Evolutionary conservation across 1,140 invertebrate genomes (phyloP).

Genomic region (Cherax quadricarinatus): DNA sequence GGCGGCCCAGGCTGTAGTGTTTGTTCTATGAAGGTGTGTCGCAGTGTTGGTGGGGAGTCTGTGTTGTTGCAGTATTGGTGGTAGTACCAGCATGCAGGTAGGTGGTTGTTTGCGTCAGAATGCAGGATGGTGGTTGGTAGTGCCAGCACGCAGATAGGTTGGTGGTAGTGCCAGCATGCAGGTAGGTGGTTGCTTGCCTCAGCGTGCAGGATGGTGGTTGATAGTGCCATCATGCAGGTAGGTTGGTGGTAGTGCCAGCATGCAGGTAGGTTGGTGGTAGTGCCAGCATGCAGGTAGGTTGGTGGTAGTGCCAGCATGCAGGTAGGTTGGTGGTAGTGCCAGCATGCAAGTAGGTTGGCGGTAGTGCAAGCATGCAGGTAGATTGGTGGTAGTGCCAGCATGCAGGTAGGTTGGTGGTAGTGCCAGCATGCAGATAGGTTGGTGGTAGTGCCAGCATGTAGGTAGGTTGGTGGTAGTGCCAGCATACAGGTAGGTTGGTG

Average conservation of each 20-base stretch:
- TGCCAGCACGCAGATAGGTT: neutral
- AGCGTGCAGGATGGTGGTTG: neutral
- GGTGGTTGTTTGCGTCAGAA: neutral
- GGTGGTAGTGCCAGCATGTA: neutral
- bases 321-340: neutral
- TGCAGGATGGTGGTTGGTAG: neutral
- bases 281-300: neutral
- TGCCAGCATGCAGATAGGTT: too few relatives aligned
- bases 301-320: neutral
- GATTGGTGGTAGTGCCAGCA: neutral
- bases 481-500: neutral
- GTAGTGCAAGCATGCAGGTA: too few relatives aligned
- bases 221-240: neutral
- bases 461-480: too few relatives aligned
- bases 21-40: slow-evolving; percentile 90
- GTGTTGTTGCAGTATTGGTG: slow-evolving; percentile 44
- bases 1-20: slow-evolving; percentile 86
- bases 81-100: neutral
- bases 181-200: too few relatives aligned
- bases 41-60: slow-evolving; percentile 87
- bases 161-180: neutral
- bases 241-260: neutral
- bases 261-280: too few relatives aligned
- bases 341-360: too few relatives aligned
- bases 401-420: neutral